phyloP scores from a whole-genome alignment of 1,140 invertebrate genomes.

The Arctopsyche grandis region DNA sequence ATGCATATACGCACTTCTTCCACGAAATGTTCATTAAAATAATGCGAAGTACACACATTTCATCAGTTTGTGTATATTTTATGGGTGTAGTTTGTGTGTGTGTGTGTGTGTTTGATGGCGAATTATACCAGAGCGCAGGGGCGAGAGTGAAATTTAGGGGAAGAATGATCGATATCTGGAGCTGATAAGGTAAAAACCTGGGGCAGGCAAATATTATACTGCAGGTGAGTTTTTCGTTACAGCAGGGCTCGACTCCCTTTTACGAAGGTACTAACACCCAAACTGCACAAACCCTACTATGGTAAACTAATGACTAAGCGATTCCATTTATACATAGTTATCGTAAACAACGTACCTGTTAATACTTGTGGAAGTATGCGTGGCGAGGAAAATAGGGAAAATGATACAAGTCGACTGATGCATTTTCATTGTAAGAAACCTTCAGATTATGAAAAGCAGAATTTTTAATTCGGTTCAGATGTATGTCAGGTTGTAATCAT shows the following conservation, averaged over 20 bases:
- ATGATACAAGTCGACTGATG: background rate
- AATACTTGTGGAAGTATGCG: background rate
- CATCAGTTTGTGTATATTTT: conserved; percentile 39
- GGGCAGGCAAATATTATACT: conserved; percentile 48
- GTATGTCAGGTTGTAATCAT: too few relatives aligned
- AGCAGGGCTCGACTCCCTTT: conserved; percentile 33
- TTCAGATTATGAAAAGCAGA: too few relatives aligned
- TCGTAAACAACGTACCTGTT: background rate
- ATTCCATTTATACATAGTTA: conserved; percentile 2
- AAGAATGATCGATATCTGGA: conserved; percentile 51
- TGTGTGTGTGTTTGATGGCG: conserved; percentile 41
- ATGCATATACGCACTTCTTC: background rate
- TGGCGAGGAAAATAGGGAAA: background rate
- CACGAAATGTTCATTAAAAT: conserved; percentile 52
- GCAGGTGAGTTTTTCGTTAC: conserved; percentile 49
- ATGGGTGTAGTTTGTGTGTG: too few relatives aligned
- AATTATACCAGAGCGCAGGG: conserved; percentile 39
- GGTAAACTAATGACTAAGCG: conserved; percentile 40
- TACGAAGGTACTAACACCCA: background rate
- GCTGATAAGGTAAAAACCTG: conserved; percentile 51
- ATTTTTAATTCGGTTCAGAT: too few relatives aligned
- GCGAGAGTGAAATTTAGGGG: conserved; percentile 47
- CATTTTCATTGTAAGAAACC: too few relatives aligned
- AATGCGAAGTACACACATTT: conserved; percentile 50
- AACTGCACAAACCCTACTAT: conserved; percentile 28